phyloP scores from a whole-genome alignment of 1,140 invertebrate genomes.

The Bombus confusus region DNA sequence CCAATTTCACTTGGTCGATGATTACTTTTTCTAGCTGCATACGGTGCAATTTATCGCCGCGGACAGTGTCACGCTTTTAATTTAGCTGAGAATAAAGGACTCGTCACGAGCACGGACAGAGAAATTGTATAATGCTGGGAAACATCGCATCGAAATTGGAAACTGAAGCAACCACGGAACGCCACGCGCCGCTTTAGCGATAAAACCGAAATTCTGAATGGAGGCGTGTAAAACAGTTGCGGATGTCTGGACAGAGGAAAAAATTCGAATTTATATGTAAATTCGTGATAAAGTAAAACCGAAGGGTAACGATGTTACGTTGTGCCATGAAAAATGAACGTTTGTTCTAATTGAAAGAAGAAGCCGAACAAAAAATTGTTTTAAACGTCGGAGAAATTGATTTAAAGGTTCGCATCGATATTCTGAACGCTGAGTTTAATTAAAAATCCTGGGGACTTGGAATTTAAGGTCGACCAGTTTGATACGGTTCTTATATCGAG shows the following conservation, averaged over 20 bases:
- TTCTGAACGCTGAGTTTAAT: not conserved
- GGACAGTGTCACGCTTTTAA: not conserved
- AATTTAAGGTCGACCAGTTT: too few relatives aligned
- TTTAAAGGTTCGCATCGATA: not conserved
- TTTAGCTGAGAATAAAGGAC: not conserved
- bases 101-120: not conserved
- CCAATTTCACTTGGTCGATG: not conserved
- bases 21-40: not conserved
- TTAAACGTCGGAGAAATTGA: not conserved
- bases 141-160: conserved; percentile 2
- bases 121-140: not conserved
- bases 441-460: not conserved
- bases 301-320: not conserved
- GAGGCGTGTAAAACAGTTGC: not conserved
- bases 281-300: not conserved
- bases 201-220: not conserved
- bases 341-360: not conserved
- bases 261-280: conserved; percentile 19
- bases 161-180: not conserved
- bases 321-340: not conserved
- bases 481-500: too few relatives aligned
- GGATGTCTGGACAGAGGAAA: not conserved
- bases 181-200: not conserved
- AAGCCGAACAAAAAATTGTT: not conserved
- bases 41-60: not conserved